Conservation (phyloP, 2,113 vertebrate genomes). For the Polypterus bichir region DNA sequence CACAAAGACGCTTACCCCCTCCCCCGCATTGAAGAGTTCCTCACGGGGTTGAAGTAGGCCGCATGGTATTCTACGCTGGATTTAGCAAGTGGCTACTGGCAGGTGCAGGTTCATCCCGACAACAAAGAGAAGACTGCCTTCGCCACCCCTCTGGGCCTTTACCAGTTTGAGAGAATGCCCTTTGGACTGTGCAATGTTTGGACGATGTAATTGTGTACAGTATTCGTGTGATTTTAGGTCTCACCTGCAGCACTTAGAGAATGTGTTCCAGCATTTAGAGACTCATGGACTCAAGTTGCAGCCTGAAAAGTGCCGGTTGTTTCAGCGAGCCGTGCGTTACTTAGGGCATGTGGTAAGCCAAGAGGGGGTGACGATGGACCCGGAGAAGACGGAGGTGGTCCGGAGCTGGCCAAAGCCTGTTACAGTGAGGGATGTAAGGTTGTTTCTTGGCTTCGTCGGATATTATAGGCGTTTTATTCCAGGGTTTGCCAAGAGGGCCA, state of each 20-base stretch:
- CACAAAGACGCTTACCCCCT: neutral
- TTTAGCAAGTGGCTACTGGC: neutral
- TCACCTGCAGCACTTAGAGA: neutral
- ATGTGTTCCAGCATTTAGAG: neutral
- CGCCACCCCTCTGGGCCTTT: neutral
- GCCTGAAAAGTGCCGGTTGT: neutral
- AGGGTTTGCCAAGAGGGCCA: neutral
- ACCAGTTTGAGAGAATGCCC: neutral
- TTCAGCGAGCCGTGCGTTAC: neutral
- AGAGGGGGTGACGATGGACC: neutral
- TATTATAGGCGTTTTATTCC: neutral
- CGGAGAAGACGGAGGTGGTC: neutral
- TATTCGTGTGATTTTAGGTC: neutral
- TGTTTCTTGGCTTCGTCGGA: neutral
- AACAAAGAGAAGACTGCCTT: neutral
- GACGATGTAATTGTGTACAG: constrained; percentile 6
- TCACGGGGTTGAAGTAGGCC: neutral
- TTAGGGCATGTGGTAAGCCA: neutral
- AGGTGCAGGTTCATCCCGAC: neutral
- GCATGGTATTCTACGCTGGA: neutral
- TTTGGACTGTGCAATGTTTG: constrained; percentile 2
- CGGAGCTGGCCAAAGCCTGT: neutral
- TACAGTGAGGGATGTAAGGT: neutral
- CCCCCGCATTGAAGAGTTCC: neutral
- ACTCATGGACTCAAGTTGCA: neutral